Evolutionary conservation across 1,140 invertebrate species (phyloP), one percentile per base, ranked within the genome.

Genomic region (Oscheius sp.): DNA sequence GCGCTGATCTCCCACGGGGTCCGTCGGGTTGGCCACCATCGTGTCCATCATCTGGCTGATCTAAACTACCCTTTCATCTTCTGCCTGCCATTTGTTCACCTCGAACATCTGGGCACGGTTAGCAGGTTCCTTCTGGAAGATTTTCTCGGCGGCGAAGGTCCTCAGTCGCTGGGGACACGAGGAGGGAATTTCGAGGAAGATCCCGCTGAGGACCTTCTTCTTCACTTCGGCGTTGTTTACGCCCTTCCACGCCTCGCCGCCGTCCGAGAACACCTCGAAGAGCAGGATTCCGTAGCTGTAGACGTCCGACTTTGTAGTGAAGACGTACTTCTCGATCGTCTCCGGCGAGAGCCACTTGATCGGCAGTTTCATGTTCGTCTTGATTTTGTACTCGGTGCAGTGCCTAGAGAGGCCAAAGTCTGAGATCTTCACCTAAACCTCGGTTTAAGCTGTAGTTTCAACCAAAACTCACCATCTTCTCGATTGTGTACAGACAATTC

Each of bases 401-500:
- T 20, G 29, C 4, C 62, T 62, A 15, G 70, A 74, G 1, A 76
- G 31, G 1, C 74, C 74, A 42, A 76, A 76, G 38, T 76, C 74
- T 3, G 62, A 55, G 15, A 76, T 61, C 38, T 75, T 73, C 49
- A 26, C 23, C 49, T 13, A 26, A 23, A 7, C 15, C 10, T n/a
- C 10, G n/a, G 38, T 42, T 42, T 10, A 42, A 10, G 10, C 38
- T 42, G 10, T n/a, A 42, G n/a, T 10, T 10, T 10, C 10, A 42
- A n/a, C 10, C 10, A n/a, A 10, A 42, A 42, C 10, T 10, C 23
- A 74, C 55, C 32, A 63, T 18, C 28, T 69, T 73, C 28, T 45
- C 42, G 10, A 36, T 46, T 28, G n/a, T 3, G 18, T 76, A 73
- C 7, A 76, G 64, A 31, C 69, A 74, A 87, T 97, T 97, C 82